A percentile compares a stretch with the other conserved stretches of the same genome.
These are phyloP conservation scores for Eupithecia subfuscata DNA, from an alignment of 2,888 invertebrate species.

Conservation along the genomic window DNA sequence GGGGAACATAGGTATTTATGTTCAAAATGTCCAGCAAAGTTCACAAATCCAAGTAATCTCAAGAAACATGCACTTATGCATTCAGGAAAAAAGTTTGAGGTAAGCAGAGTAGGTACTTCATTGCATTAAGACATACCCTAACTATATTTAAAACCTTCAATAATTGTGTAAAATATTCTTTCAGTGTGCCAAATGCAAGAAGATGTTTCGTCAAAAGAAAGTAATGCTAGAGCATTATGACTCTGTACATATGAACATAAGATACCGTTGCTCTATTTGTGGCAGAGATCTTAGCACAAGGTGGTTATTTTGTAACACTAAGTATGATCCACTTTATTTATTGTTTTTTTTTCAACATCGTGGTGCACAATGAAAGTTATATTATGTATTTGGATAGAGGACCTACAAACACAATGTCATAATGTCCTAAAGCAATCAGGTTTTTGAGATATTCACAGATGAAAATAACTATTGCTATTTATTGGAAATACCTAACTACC, in stretches of 20 bases:
- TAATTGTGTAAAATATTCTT: background rate
- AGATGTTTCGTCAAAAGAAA: conserved; percentile 44
- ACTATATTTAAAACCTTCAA: background rate
- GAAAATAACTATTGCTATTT: no score
- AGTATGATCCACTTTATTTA: background rate
- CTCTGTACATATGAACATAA: conserved; percentile 48
- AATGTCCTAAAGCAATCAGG: no score
- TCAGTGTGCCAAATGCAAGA: conserved; percentile 49
- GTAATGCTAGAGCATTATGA: conserved; percentile 47
- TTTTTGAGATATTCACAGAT: no score
- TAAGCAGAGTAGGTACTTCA: conserved; percentile 20
- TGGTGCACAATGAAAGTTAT: no score
- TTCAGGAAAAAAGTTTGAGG: conserved; percentile 47
- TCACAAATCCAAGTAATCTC: conserved; percentile 46
- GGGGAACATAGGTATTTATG: conserved; percentile 48
- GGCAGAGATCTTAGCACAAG: conserved; percentile 45
- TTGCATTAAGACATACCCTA: background rate
- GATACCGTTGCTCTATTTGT: conserved; percentile 48
- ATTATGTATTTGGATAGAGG: no score
- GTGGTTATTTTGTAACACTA: conserved; percentile 25
- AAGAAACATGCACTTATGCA: conserved; percentile 48
- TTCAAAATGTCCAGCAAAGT: conserved; percentile 47
- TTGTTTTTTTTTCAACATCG: background rate
- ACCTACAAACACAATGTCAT: no score
- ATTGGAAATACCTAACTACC: no score